Percentiles rank a stretch among this genome's conserved stretches.
phyloP scores from a whole-genome alignment of 2,797 vertebrate species.

The Peromyscus eremicus region DNA sequence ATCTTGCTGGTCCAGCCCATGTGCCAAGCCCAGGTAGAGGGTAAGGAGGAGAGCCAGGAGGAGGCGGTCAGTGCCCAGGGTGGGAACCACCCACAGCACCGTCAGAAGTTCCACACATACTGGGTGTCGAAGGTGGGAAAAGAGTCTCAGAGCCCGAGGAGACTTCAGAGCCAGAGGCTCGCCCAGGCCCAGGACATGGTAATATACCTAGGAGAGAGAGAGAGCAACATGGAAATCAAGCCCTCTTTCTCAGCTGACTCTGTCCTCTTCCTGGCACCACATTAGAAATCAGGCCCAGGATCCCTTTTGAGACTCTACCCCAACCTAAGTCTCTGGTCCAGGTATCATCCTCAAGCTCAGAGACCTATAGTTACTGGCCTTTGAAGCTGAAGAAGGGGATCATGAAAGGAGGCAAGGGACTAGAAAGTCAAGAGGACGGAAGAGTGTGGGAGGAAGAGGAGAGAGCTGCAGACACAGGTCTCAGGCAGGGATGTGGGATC shows the following conservation, averaged over 20 bases:
- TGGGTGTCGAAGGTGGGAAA: conserved; percentile 94
- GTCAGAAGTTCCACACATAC: conserved; percentile 93
- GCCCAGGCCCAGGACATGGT: conserved; percentile 91
- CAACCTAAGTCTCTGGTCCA: neutral
- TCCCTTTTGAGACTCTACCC: neutral
- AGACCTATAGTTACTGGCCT: neutral
- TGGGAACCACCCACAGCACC: conserved; percentile 94
- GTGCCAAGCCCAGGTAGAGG: conserved; percentile 91
- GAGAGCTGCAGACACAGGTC: neutral
- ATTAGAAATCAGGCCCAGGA: neutral
- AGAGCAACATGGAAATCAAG: conserved; percentile 5
- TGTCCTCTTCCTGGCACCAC: neutral
- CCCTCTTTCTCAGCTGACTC: neutral
- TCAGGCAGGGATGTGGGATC: neutral
- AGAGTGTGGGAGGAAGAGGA: neutral
- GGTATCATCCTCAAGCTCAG: neutral
- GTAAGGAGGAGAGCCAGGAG: conserved; percentile 91
- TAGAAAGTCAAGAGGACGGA: neutral
- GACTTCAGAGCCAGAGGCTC: conserved; percentile 93
- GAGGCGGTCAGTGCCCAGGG: conserved; percentile 92
- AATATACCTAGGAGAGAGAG: conserved; percentile 91
- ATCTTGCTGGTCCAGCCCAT: conserved; percentile 94
- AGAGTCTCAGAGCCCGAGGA: conserved; percentile 89
- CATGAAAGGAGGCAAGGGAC: neutral
- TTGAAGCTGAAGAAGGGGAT: neutral